Percentiles rank a stretch among this genome's conserved stretches.
These are phyloP conservation scores for Aleadryas rufinucha DNA, from an alignment of 2,113 vertebrate genomes.

Conservation along the genomic window DNA sequence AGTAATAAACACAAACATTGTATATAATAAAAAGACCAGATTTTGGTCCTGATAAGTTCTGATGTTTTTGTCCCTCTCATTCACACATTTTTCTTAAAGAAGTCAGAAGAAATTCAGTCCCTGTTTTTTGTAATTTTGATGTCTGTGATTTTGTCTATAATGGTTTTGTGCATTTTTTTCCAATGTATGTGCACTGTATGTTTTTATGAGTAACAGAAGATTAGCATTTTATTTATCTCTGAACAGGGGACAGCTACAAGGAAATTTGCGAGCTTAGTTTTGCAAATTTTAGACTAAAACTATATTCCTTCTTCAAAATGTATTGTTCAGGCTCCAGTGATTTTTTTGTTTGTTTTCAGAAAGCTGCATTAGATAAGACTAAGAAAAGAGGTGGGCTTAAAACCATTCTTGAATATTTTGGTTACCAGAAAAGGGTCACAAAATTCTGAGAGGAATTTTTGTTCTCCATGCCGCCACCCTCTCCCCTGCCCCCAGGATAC, in stretches of 20 bases:
- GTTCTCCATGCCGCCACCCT: background rate
- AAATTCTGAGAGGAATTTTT: background rate
- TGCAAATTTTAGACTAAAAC: background rate
- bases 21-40: background rate
- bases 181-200: background rate
- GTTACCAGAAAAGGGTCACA: background rate
- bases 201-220: background rate
- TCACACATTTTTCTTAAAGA: background rate
- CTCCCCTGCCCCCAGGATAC: background rate
- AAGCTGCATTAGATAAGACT: background rate
- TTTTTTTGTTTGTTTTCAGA: background rate
- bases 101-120: background rate
- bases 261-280: too few relatives aligned
- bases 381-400: background rate
- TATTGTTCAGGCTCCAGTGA: background rate
- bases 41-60: background rate
- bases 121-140: background rate
- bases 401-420: background rate
- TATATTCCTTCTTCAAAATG: background rate
- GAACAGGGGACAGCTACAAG: background rate
- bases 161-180: background rate
- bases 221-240: background rate
- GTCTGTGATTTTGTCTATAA: background rate
- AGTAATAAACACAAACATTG: background rate
- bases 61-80: background rate